phyloP scores from a whole-genome alignment of 2,888 invertebrate genomes.

The Microdon myrmicae region DNA sequence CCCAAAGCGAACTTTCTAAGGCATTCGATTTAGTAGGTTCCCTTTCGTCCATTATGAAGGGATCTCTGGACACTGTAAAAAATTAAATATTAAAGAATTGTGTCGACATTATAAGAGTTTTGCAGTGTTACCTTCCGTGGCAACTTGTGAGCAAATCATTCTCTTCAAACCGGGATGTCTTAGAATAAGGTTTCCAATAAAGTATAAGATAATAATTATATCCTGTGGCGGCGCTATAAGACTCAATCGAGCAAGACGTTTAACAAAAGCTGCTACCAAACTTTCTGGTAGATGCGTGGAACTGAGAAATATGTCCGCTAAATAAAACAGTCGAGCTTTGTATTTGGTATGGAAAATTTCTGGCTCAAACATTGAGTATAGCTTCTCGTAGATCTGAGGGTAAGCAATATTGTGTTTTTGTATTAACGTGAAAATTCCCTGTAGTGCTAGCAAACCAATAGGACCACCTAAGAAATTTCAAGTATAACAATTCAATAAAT shows the following conservation, averaged over 20 bases:
- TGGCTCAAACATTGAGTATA: conserved; percentile 94
- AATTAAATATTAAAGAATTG: conserved; percentile 4
- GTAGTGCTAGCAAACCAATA: conserved; percentile 87
- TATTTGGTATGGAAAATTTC: conserved; percentile 91
- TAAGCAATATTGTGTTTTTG: conserved; percentile 93
- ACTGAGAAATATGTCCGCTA: conserved; percentile 89
- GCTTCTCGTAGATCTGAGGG: conserved; percentile 92
- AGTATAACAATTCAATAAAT: neutral
- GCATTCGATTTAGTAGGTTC: conserved; percentile 84
- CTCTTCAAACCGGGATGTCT: conserved; percentile 86
- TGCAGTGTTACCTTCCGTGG: conserved; percentile 62
- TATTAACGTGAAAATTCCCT: conserved; percentile 90
- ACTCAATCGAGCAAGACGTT: conserved; percentile 85
- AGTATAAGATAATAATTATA: conserved; percentile 78
- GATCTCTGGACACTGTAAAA: conserved; percentile 71
- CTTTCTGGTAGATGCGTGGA: conserved; percentile 93
- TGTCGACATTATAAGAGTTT: conserved; percentile 32
- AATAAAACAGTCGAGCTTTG: conserved; percentile 86
- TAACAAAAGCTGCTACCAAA: conserved; percentile 92
- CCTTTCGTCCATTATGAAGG: conserved; percentile 84
- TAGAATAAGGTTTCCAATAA: conserved; percentile 85
- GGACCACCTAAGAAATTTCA: conserved; percentile 88
- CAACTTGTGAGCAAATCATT: conserved; percentile 70
- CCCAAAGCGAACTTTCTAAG: conserved; percentile 92
- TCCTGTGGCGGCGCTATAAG: conserved; percentile 85